These are phyloP conservation scores for Microtus pennsylvanicus DNA, from an alignment of 2,113 vertebrate genomes.

Conservation along the genomic window DNA sequence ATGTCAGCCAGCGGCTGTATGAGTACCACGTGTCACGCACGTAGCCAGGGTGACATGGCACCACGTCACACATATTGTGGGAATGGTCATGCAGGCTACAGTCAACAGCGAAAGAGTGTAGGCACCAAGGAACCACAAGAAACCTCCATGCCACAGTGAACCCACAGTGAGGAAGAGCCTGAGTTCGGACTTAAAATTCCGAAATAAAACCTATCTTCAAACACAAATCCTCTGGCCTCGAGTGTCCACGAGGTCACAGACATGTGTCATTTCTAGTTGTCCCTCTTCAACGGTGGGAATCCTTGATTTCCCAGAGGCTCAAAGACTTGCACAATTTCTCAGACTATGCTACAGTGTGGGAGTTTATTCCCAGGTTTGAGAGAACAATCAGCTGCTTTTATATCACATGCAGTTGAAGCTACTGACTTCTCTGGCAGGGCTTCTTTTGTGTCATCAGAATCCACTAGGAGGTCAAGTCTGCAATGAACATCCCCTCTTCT, in stretches of 20 bases:
- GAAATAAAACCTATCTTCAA: constrained; percentile 21
- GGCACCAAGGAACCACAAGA: neutral
- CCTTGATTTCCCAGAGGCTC: neutral
- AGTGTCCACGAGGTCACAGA: neutral
- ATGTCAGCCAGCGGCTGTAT: constrained; percentile 55
- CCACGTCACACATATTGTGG: constrained; percentile 17
- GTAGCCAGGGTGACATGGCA: neutral
- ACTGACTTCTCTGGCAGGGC: neutral
- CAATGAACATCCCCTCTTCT: neutral
- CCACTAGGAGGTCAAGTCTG: neutral
- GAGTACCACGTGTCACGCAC: constrained; percentile 67
- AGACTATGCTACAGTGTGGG: neutral
- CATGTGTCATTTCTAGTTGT: neutral
- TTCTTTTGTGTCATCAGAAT: neutral
- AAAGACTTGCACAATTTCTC: neutral
- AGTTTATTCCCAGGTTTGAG: neutral
- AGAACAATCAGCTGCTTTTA: neutral
- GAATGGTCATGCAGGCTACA: constrained; percentile 42
- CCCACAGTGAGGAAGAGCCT: neutral
- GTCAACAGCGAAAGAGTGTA: constrained; percentile 30
- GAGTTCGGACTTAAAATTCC: constrained; percentile 53
- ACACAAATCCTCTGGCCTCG: neutral
- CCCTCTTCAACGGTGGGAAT: constrained; percentile 7
- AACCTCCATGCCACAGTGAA: constrained; percentile 42
- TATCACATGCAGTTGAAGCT: too few species aligned